These are phyloP conservation scores for Temnothorax ravouxi DNA, from an alignment of 2,888 invertebrate species.

Conservation along the genomic window DNA sequence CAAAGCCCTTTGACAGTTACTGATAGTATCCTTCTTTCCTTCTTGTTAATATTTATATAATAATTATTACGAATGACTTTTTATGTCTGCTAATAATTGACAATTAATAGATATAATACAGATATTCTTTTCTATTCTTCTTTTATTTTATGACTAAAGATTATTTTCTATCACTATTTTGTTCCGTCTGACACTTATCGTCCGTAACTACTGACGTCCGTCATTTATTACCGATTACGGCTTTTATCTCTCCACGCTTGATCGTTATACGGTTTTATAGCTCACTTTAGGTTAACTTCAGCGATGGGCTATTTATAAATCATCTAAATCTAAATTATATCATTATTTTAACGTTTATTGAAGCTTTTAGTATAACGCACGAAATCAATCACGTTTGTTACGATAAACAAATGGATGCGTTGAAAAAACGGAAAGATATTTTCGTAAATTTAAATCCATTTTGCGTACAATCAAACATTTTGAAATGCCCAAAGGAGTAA, in stretches of 20 bases:
- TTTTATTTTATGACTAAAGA: not conserved
- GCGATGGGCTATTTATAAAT: not conserved
- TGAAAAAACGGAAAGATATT: not conserved
- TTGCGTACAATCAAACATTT: not conserved
- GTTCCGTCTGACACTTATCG: not conserved
- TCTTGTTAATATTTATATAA: not conserved
- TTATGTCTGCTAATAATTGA: not conserved
- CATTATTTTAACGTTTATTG: not conserved
- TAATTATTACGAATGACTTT: not conserved
- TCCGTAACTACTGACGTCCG: conserved; percentile 11
- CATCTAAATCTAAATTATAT: not conserved
- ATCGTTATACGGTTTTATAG: not conserved
- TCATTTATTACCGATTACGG: not conserved
- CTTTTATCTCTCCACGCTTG: not conserved
- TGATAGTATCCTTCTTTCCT: not conserved
- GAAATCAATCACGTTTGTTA: not conserved
- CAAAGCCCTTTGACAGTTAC: not conserved
- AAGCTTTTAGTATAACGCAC: not conserved
- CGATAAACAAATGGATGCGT: not conserved
- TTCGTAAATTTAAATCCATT: not conserved
- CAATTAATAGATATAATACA: not conserved
- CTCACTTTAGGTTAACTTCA: not conserved
- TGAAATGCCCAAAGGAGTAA: not conserved
- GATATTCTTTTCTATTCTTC: not conserved
- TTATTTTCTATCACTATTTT: not conserved